Percentiles rank a stretch among this genome's conserved stretches.
Evolutionary conservation across 2,113 vertebrate species (phyloP).

Genomic region (Atherinomorus stipes): DNA sequence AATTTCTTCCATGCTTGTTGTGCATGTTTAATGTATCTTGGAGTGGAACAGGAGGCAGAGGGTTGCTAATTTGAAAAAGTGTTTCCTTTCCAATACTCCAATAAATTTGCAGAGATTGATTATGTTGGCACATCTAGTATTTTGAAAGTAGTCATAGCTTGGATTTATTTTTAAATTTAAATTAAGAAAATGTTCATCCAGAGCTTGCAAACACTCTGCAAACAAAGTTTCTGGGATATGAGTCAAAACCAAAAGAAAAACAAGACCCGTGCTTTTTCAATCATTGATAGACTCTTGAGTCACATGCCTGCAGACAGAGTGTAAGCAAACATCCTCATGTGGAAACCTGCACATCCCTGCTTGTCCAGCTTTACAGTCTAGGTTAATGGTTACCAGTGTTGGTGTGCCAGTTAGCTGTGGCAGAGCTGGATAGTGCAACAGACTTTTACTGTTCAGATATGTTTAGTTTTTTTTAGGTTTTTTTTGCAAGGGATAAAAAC

Average conservation of each 20-base stretch:
- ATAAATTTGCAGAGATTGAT: background rate
- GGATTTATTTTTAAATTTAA: conserved; percentile 13
- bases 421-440: conserved; percentile 19
- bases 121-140: too few relatives aligned
- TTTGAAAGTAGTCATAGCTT: background rate
- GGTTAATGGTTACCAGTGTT: conserved; percentile 48
- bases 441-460: conserved; percentile 52
- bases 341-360: conserved; percentile 1
- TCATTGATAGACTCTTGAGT: conserved; percentile 28
- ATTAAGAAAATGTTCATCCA: conserved; percentile 17
- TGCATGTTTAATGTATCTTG: background rate
- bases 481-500: conserved; percentile 61
- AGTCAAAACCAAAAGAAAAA: background rate
- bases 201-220: conserved; percentile 3
- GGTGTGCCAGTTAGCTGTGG: conserved; percentile 31
- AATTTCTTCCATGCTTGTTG: background rate
- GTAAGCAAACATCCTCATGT: background rate
- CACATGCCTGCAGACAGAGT: conserved; percentile 8
- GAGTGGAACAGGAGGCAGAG: too few relatives aligned
- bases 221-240: conserved; percentile 23
- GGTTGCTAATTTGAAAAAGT: too few relatives aligned
- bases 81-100: background rate
- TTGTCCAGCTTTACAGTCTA: conserved; percentile 4
- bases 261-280: conserved; percentile 35
- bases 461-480: conserved; percentile 30